Evolutionary conservation across 1,140 invertebrate species (phyloP), one percentile per base, ranked within the genome.

Genomic region (Drosophila neocordata): DNA sequence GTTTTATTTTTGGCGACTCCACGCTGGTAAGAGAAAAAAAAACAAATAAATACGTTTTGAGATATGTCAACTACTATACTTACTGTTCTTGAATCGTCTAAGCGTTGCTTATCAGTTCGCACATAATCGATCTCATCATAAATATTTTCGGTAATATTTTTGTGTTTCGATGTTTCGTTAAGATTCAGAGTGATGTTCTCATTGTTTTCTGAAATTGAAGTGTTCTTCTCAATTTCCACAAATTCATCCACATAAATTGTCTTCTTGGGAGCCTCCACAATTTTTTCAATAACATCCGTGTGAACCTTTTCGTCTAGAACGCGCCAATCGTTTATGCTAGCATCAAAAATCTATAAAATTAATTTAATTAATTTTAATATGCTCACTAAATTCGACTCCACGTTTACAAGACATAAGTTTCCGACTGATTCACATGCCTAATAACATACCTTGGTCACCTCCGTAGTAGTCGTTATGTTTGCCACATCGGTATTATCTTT

Each of bases 401-500:
- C 55, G 37, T 9, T 20, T 18, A 13, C 35, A 44, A 35, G 1
- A 24, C 24, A 11, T 18, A 22, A n/a, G 1, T 11, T n/a, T n/a
- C 9, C 22, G 9, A n/a, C 18, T 15, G 15, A 12, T 24, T 48
- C 51, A 51, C 72, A 76, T 65, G 41, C 51, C 52, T 34, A 31
- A 24, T 18, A 34, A 84, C 76, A 89, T 78, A 92, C 91, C 90
- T 92, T 92, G 38, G 91, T 92, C 56, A 92, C 89, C 77, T 92
- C 91, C 35, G 91, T 92, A 34, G 91, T 92, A 56, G 91, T 92
- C 52, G 91, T 92, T 74, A 92, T 92, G 75, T 92, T 92, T 13
- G 91, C 91, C 31, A 92, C 80, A 90, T 92, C 91, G 59, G 91
- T 90, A 69, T 92, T 92, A 87, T 92, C 91, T 89, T 84, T 91